These are phyloP conservation scores for Fragum sueziense DNA, from an alignment of 2,888 invertebrate genomes.

Conservation along the genomic window DNA sequence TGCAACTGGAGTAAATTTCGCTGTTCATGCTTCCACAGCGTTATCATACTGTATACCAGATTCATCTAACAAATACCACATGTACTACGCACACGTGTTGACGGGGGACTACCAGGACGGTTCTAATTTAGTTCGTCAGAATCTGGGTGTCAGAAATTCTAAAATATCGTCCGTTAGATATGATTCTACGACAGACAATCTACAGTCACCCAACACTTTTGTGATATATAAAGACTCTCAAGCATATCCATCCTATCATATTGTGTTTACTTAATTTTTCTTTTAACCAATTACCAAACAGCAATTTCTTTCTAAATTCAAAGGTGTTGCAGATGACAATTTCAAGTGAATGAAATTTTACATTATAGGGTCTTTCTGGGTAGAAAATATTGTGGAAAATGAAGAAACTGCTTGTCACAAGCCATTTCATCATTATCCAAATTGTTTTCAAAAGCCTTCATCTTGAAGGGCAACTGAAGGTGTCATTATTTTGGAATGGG, in stretches of 20 bases:
- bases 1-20: conserved; percentile 47
- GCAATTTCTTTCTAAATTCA: too few species aligned
- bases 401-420: too few species aligned
- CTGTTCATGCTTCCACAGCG: conserved; percentile 31
- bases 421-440: too few species aligned
- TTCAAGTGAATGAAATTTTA: too few species aligned
- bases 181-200: conserved; percentile 50
- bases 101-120: conserved; percentile 43
- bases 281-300: too few species aligned
- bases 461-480: background rate
- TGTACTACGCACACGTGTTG: conserved; percentile 41
- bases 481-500: background rate
- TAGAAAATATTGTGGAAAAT: too few species aligned
- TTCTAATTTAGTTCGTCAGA: background rate
- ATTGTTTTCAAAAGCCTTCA: background rate
- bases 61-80: conserved; percentile 28
- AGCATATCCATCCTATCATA: conserved; percentile 44
- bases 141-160: conserved; percentile 26
- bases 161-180: background rate
- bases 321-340: too few species aligned
- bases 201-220: conserved; percentile 37
- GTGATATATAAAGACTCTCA: conserved; percentile 54
- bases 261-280: conserved; percentile 14
- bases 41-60: conserved; percentile 35
- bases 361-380: too few species aligned